phyloP scores from a whole-genome alignment of 2,797 vertebrate species.

The Synaphobranchus kaupii region DNA sequence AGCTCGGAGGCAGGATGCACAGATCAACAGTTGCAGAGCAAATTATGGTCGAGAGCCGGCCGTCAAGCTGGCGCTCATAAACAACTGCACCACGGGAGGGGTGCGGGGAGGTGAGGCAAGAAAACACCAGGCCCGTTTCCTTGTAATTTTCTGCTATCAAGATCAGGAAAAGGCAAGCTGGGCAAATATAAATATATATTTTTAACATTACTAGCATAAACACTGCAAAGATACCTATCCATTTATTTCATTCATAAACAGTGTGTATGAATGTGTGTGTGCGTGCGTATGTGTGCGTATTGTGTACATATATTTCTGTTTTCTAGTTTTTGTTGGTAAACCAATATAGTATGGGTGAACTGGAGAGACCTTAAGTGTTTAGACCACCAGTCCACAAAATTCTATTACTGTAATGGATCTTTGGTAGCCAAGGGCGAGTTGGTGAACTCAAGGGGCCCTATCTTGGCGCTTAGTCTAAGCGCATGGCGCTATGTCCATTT shows the following conservation, averaged over 20 bases:
- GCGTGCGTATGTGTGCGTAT: not conserved
- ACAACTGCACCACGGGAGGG: slow-evolving; percentile 65
- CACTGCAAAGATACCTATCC: not conserved
- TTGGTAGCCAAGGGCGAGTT: not conserved
- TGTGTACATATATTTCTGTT: not conserved
- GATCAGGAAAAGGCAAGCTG: slow-evolving; percentile 37
- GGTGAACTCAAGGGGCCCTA: not conserved
- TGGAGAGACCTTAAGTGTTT: not conserved
- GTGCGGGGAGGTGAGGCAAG: slow-evolving; percentile 37
- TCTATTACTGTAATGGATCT: not conserved
- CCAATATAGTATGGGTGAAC: not conserved
- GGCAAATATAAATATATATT: slow-evolving; percentile 9
- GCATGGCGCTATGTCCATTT: no score
- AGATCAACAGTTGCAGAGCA: slow-evolving; percentile 62
- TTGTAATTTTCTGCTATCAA: slow-evolving; percentile 59
- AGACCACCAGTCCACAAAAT: not conserved
- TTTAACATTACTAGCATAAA: not conserved
- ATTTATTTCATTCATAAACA: not conserved
- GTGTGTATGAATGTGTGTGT: not conserved
- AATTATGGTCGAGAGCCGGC: slow-evolving; percentile 62
- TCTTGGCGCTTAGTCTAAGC: no score
- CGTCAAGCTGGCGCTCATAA: slow-evolving; percentile 66
- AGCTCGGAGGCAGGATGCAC: slow-evolving; percentile 54
- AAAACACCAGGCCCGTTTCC: slow-evolving; percentile 64
- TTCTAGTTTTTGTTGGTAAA: not conserved